Conservation (phyloP, 2,888 invertebrate genomes). For the Amiota communis region DNA sequence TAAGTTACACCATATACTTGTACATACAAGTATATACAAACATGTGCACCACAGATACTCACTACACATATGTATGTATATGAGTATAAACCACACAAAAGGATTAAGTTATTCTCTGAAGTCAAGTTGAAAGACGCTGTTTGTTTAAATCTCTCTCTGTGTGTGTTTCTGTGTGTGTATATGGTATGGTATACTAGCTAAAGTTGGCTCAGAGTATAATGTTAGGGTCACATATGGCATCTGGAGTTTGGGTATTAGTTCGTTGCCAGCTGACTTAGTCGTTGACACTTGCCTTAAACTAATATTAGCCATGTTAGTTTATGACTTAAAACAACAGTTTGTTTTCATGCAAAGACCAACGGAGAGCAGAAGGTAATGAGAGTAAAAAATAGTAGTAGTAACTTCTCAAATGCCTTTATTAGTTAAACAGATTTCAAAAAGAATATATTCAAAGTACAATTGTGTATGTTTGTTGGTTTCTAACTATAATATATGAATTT, state of each 20-base stretch:
- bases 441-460: no score
- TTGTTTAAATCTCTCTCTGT: background rate
- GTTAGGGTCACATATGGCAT: slow-evolving; percentile 14
- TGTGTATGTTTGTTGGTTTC: no score
- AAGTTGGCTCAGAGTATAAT: background rate
- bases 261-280: slow-evolving; percentile 40
- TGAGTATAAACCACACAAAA: slow-evolving; percentile 9
- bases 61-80: background rate
- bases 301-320: slow-evolving; percentile 29
- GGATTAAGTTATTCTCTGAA: slow-evolving; percentile 23
- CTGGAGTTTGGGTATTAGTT: background rate
- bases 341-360: background rate
- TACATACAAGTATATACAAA: background rate
- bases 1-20: slow-evolving; percentile 42
- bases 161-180: slow-evolving; percentile 12
- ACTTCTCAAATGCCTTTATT: no score
- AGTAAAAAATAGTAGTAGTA: no score
- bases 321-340: slow-evolving; percentile 6
- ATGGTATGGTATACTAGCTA: background rate
- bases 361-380: background rate
- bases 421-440: no score
- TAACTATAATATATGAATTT: no score
- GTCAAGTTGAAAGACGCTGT: slow-evolving; percentile 12
- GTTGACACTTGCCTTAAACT: slow-evolving; percentile 45
- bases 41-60: background rate